Base-by-base conservation (phyloP, 2,888 invertebrate genomes). In the Pyrochroa serraticornis region DNA sequence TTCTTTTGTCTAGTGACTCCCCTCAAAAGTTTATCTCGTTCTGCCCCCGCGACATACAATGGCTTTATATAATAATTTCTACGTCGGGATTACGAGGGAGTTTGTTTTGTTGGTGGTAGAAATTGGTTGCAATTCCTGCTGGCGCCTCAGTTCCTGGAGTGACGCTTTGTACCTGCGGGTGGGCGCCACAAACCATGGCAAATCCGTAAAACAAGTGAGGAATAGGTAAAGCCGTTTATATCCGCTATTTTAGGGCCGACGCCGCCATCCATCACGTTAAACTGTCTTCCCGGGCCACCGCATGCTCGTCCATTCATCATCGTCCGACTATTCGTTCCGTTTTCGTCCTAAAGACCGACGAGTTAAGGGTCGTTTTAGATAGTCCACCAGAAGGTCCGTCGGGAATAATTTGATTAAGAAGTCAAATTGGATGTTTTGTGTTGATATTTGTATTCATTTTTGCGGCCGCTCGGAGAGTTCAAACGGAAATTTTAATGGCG, bases 191-290 rank as follows among this genome's bases (percentile, higher is more conserved):
- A 39, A 39, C 12, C 39, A 13, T 39, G 39, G 44, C 41, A 58
- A 53, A 51, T 57, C 51, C 50, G 39, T 43, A 53, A 49, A 49
- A 53, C 48, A 52, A 57, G 52, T 47, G 48, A 32, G 47, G 58
- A 54, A 59, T 64, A 64, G 62, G 59, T 58, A 61, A 61, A 60
- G 58, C 60, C 58, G 57, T 61, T 62, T 55, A 60, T 33, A 55
- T 60, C 54, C 56, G 58, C 61, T 65, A 62, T 65, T 67, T 65
- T 64, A 53, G 62, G 57, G 39, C 58, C 59, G 50, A 44, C 55
- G 53, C 49, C 58, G 65, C 64, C 59, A 68, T 68, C 68, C 64
- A 68, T 68, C 68, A 68, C 59, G 55, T 62, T 64, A 65, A 66
- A 68, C 65, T 63, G 66, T 62, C 62, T 68, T 63, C 66, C 66